These are phyloP conservation scores for Sturnira hondurensis DNA, from an alignment of 2,113 vertebrate species.

Conservation along the genomic window DNA sequence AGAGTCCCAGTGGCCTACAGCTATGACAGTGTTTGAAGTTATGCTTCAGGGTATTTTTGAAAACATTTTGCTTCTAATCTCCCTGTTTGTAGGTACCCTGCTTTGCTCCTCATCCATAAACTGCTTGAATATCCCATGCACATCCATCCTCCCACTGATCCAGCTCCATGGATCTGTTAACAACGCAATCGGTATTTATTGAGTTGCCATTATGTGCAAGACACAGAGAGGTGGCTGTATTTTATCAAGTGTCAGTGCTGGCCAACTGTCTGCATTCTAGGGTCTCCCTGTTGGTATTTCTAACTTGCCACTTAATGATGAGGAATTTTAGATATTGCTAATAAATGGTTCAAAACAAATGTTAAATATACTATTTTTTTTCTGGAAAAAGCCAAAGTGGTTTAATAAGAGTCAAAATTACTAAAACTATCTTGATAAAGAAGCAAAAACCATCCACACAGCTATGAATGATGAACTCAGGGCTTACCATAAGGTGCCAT, in stretches of 20 bases:
- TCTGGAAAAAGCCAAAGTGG: background rate
- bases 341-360: background rate
- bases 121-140: background rate
- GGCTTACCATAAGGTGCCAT: background rate
- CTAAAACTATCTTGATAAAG: background rate
- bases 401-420: background rate
- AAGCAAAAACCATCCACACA: background rate
- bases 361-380: background rate
- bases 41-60: constrained; percentile 43
- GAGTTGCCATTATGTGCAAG: background rate
- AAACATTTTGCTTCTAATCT: constrained; percentile 52
- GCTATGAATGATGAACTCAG: background rate
- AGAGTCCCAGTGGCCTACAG: background rate
- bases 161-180: background rate
- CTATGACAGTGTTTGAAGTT: constrained; percentile 35
- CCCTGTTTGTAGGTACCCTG: background rate
- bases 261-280: background rate
- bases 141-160: background rate
- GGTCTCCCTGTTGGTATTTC: background rate
- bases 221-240: background rate
- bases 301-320: constrained; percentile 16
- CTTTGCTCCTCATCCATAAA: background rate
- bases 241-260: background rate
- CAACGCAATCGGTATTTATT: background rate
- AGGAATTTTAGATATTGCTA: constrained; percentile 5